Conservation (phyloP, 2,888 invertebrate species). For the Drosophila villosipedis region DNA sequence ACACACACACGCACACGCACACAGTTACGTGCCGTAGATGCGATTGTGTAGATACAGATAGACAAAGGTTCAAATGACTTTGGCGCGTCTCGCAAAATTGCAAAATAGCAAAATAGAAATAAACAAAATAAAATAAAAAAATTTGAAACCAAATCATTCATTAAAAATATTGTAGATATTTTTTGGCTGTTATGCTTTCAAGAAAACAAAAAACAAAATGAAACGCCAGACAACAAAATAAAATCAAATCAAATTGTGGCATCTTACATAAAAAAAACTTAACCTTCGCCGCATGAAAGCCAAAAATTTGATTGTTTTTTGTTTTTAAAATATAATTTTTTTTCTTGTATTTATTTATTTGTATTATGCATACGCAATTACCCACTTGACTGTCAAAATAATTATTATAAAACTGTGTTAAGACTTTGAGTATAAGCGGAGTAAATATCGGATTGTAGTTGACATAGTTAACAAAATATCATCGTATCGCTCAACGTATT, state of each 20-base stretch:
- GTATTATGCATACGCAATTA: conserved; percentile 56
- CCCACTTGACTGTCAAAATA: conserved; percentile 52
- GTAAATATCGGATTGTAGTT: conserved; percentile 10
- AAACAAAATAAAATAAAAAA: conserved; percentile 36
- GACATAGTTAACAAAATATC: conserved; percentile 14
- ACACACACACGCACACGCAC: conserved; percentile 44
- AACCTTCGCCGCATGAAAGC: conserved; percentile 69
- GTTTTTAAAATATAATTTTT: conserved; percentile 17
- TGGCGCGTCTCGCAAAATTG: conserved; percentile 63
- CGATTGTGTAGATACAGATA: conserved; percentile 65
- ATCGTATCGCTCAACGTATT: background rate
- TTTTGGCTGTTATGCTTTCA: conserved; percentile 30
- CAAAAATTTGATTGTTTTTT: conserved; percentile 36
- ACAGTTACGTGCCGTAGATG: conserved; percentile 74
- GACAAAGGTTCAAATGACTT: conserved; percentile 69
- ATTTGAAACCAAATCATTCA: conserved; percentile 71
- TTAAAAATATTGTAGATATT: conserved; percentile 55
- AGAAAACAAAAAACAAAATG: conserved; percentile 42
- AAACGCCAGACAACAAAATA: conserved; percentile 40
- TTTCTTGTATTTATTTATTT: conserved; percentile 12
- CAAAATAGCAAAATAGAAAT: conserved; percentile 49
- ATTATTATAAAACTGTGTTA: conserved; percentile 19
- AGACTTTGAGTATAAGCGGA: conserved; percentile 3
- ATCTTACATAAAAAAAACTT: conserved; percentile 74
- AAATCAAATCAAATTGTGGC: conserved; percentile 75